Conservation (phyloP, 2,113 vertebrate species). For the Poeciliopsis retropinna region DNA sequence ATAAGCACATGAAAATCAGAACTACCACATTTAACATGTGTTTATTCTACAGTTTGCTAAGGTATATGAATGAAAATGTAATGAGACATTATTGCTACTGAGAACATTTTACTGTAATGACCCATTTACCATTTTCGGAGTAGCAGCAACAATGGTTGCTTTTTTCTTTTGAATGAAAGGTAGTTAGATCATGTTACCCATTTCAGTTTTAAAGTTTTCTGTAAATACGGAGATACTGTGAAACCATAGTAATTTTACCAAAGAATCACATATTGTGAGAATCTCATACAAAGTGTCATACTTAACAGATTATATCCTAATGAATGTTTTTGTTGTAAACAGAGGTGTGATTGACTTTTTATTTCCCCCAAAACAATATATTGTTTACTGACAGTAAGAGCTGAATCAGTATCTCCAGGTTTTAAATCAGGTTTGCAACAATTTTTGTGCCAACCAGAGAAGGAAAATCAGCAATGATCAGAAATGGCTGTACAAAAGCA, state of each 20-base stretch:
- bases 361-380: neutral
- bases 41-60: too few species aligned
- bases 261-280: neutral
- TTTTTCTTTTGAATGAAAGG: neutral
- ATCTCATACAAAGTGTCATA: neutral
- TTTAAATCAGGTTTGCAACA: neutral
- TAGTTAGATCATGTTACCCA: neutral
- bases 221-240: neutral
- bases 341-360: slow-evolving; percentile 9
- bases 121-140: too few species aligned
- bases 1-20: too few species aligned
- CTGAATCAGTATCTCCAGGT: neutral
- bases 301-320: neutral
- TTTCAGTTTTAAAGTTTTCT: neutral
- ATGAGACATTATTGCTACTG: too few species aligned
- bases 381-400: neutral
- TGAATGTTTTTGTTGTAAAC: slow-evolving; percentile 6
- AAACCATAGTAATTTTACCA: too few species aligned
- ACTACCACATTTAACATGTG: too few species aligned
- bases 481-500: neutral
- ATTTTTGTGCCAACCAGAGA: neutral
- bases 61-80: too few species aligned
- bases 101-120: too few species aligned
- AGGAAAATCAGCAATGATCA: neutral
- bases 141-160: too few species aligned